Evolutionary conservation across 2,113 vertebrate species (phyloP).

Genomic region (Fulica atra): DNA sequence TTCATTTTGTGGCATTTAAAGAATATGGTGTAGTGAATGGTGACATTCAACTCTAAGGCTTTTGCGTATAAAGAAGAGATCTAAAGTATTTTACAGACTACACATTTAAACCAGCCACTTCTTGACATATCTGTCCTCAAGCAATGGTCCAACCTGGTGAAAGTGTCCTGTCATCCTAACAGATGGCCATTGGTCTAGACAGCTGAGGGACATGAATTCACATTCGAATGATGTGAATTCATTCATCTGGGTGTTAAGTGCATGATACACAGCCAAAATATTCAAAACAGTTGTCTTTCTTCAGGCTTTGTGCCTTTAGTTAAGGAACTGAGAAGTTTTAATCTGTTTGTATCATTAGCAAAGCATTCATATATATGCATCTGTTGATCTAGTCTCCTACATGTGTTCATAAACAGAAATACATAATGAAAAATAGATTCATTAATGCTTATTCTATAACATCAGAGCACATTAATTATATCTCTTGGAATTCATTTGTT

Average conservation of each 20-base stretch:
- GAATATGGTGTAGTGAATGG: not conserved
- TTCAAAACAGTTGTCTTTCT: not conserved
- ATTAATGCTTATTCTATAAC: not conserved
- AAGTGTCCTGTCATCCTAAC: not conserved
- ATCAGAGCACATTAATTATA: not conserved
- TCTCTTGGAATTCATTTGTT: not conserved
- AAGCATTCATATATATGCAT: not conserved
- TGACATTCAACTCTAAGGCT: not conserved
- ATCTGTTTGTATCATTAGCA: not conserved
- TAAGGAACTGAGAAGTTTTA: not conserved
- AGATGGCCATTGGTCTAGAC: not conserved
- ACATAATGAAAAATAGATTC: not conserved
- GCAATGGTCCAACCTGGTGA: not conserved
- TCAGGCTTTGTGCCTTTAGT: not conserved
- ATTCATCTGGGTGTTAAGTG: not conserved
- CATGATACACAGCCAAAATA: not conserved
- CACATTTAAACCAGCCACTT: not conserved
- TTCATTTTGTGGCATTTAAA: not conserved
- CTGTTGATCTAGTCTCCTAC: not conserved
- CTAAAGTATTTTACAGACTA: not conserved
- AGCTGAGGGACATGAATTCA: not conserved
- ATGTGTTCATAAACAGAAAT: not conserved
- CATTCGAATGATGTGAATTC: not conserved
- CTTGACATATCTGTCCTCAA: constrained; percentile 9
- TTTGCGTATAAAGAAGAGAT: not conserved